Conservation (phyloP, 1,140 invertebrate genomes). For the Cydia pomonella region DNA sequence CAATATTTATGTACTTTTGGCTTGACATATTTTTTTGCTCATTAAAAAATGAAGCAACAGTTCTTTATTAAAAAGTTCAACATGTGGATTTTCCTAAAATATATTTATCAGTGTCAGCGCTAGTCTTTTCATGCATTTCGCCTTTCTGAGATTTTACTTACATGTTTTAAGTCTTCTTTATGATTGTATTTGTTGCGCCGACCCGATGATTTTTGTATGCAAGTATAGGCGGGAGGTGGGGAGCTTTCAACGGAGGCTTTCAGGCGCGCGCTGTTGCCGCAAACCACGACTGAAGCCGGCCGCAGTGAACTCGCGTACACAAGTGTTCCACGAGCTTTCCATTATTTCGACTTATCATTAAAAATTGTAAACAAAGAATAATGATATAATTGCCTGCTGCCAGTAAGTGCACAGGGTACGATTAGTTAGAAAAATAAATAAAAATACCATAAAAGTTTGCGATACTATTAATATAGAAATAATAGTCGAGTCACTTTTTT, state of each 20-base stretch:
- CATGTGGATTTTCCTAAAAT: not conserved
- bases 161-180: conserved; percentile 17
- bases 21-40: not conserved
- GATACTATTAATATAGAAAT: too few species aligned
- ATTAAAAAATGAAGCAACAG: not conserved
- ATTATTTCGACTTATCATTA: not conserved
- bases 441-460: too few species aligned
- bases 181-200: not conserved
- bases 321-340: conserved; percentile 40
- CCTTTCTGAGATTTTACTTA: not conserved
- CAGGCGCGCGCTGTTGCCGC: conserved; percentile 57
- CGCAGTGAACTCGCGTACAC: conserved; percentile 66
- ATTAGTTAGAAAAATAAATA: not conserved
- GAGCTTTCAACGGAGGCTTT: conserved; percentile 56
- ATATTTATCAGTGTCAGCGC: not conserved
- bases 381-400: not conserved
- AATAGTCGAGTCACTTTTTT: too few species aligned
- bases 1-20: not conserved
- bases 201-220: not conserved
- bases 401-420: not conserved
- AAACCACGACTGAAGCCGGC: conserved; percentile 63
- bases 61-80: conserved; percentile 12
- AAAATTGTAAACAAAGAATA: not conserved
- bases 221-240: conserved; percentile 6
- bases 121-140: not conserved